Base-by-base conservation (phyloP, 1,140 invertebrate species). In the Leucophenga varia region DNA sequence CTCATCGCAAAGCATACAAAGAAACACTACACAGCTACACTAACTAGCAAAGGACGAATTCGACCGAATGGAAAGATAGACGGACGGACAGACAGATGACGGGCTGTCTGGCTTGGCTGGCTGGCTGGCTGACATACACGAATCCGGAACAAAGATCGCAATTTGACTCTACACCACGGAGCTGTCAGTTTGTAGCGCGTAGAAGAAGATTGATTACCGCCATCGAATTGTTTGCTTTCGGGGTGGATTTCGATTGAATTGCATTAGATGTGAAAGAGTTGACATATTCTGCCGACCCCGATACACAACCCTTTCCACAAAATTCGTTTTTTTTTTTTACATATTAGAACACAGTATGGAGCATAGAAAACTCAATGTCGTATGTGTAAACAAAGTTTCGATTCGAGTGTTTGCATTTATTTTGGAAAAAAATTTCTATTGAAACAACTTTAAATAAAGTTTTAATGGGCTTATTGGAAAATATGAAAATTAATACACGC, bases 201-300 rank as follows among this genome's bases (percentile, higher is more conserved):
- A 58, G 65, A 74, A 64, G 67, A 74, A 74, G 71, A 74, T 74
- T 74, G 71, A 74, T 74, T 73, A 74, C 71, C 64, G 71, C 70
- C 70, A 73, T 73, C 68, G 59, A 73, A 73, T 60, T 71, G 61
- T 70, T 67, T 70, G 67, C 57, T 68, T 30, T 47, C 31, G 45
- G 48, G 54, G 38, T 55, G 57, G 49, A 49, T 31, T 64, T 59
- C 55, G 47, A 72, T 72, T 64, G 69, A 61, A 67, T 59, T 54
- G 46, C 54, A 67, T 71, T 57, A 51, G 54, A 57, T 67, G 52
- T 56, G 56, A 67, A 67, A 67, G 63, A 67, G 63, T 67, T 67
- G n/a, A n/a, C n/a, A 61, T 44, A 42, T 31, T 18, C 36, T 30
- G 39, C 30, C 37, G 38, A 22, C 42, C 20, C 38, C 52, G 50